Evolutionary conservation across 2,888 invertebrate genomes (phyloP).

Genomic region (Deladenus siricidicola): DNA sequence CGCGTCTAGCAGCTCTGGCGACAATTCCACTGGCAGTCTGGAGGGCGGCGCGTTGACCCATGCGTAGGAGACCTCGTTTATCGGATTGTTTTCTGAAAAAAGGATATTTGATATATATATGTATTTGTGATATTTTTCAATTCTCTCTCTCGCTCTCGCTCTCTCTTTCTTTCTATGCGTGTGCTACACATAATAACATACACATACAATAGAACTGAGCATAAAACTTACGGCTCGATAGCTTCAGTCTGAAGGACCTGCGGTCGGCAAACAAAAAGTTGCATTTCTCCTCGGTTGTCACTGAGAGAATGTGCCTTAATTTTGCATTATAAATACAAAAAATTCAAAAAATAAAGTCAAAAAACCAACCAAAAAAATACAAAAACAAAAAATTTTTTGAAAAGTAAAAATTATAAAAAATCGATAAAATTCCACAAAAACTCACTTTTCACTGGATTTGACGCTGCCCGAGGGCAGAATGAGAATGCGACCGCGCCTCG

Average conservation of each 20-base stretch:
- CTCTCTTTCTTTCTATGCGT: neutral
- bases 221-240: slow-evolving; percentile 17
- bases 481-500: neutral
- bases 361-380: no score
- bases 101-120: neutral
- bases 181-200: neutral
- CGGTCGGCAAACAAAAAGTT: neutral
- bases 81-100: slow-evolving; percentile 32
- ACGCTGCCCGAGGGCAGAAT: neutral
- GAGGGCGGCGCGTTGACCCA: slow-evolving; percentile 51
- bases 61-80: slow-evolving; percentile 49
- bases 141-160: neutral
- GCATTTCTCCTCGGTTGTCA: no score
- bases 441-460: slow-evolving; percentile 4
- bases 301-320: no score
- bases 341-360: no score
- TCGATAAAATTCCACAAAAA: slow-evolving; percentile 11
- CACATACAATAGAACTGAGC: no score
- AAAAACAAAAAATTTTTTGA: no score
- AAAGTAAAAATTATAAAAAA: slow-evolving; percentile 7
- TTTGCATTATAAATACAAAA: no score
- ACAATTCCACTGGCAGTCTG: slow-evolving; percentile 48
- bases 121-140: neutral
- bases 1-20: slow-evolving; percentile 37
- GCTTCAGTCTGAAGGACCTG: slow-evolving; percentile 11